Conservation (phyloP, 1,140 invertebrate species). For the Heliothis subflexa region DNA sequence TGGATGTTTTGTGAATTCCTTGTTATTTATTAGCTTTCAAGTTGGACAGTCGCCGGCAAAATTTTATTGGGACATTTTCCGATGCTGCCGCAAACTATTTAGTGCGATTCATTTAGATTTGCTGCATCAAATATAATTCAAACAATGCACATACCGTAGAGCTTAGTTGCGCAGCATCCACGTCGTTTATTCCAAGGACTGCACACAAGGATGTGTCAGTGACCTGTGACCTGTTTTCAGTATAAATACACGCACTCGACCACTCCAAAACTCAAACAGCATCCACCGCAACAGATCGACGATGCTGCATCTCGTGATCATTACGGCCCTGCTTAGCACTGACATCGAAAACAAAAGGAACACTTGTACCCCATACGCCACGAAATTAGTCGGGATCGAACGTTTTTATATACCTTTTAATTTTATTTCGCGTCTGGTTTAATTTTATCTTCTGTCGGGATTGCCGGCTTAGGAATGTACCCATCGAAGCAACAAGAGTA, state of each 20-base stretch:
- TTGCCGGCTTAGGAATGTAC: conserved; percentile 86
- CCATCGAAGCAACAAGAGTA: conserved; percentile 79
- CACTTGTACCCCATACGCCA: conserved; percentile 81
- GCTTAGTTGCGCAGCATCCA: conserved; percentile 19
- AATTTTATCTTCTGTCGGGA: conserved; percentile 85
- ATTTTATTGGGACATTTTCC: conserved; percentile 33
- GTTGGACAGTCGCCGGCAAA: neutral
- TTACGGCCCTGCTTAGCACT: conserved; percentile 56
- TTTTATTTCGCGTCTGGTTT: conserved; percentile 86
- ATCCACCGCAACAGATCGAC: conserved; percentile 51
- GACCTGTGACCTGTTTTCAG: conserved; percentile 36
- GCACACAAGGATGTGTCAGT: conserved; percentile 35
- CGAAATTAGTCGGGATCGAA: conserved; percentile 84
- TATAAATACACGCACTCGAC: conserved; percentile 22
- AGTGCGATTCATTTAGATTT: neutral
- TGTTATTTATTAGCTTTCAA: conserved; percentile 27
- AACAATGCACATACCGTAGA: conserved; percentile 12
- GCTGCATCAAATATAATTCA: conserved; percentile 2
- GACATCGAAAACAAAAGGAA: conserved; percentile 66
- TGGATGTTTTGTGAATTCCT: conserved; percentile 1
- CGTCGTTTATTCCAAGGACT: conserved; percentile 13
- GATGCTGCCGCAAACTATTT: conserved; percentile 5
- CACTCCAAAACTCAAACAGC: neutral
- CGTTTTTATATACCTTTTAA: conserved; percentile 84
- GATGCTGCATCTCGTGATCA: conserved; percentile 65